A percentile compares a stretch with the other conserved stretches of the same genome.
Evolutionary conservation across 2,113 vertebrate genomes (phyloP).

Genomic region (Tinamus guttatus): DNA sequence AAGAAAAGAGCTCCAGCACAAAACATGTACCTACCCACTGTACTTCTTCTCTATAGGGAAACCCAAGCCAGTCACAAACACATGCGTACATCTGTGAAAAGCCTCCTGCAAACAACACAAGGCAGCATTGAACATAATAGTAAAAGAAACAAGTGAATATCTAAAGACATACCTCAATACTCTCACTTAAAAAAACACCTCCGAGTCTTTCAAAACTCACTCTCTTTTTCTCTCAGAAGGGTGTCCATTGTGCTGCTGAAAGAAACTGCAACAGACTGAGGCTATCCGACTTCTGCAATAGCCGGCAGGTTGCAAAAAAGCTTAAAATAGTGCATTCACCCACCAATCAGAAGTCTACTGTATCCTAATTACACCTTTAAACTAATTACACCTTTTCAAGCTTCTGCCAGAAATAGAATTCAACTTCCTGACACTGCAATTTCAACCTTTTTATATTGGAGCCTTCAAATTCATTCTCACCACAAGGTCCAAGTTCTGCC

Average conservation of each 20-base stretch:
- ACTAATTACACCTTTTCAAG: conserved; percentile 72
- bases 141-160: background rate
- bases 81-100: conserved; percentile 98
- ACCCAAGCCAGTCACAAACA: conserved; percentile 95
- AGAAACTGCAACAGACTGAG: conserved; percentile 6
- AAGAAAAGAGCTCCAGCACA: background rate
- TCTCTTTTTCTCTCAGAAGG: conserved; percentile 13
- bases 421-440: conserved; percentile 40
- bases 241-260: background rate
- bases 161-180: background rate
- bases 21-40: conserved; percentile 89
- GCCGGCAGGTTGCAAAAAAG: background rate
- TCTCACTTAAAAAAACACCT: background rate
- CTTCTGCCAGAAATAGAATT: conserved; percentile 65
- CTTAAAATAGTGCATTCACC: conserved; percentile 67
- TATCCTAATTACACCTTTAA: conserved; percentile 70
- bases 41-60: conserved; percentile 94
- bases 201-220: conserved; percentile 13
- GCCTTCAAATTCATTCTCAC: conserved; percentile 78
- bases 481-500: conserved; percentile 93
- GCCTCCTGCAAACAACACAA: conserved; percentile 82
- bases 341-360: conserved; percentile 54
- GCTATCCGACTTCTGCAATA: background rate
- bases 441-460: conserved; percentile 35
- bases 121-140: background rate